Conservation (phyloP, 1,140 invertebrate species). For the Eumaeus atala region DNA sequence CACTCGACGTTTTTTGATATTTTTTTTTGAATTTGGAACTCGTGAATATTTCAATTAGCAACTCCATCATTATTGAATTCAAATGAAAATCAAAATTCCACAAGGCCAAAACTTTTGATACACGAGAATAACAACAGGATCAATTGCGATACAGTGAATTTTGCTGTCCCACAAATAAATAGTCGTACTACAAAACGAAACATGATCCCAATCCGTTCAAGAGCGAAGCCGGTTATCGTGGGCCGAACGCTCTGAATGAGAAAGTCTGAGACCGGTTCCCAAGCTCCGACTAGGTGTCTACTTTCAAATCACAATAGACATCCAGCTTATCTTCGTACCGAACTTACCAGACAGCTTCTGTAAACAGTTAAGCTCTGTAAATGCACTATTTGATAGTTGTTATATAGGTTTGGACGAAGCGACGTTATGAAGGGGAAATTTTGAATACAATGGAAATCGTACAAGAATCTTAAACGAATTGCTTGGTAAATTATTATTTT, state of each 20-base stretch:
- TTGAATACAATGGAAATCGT: neutral
- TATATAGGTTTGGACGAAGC: constrained; percentile 15
- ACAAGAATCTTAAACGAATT: too few relatives aligned
- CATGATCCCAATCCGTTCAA: constrained; percentile 21
- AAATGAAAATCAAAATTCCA: too few relatives aligned
- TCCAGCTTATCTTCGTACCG: constrained; percentile 43
- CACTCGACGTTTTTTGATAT: too few relatives aligned
- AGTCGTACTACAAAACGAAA: constrained; percentile 17
- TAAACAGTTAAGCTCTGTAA: constrained; percentile 25
- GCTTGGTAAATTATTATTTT: too few relatives aligned
- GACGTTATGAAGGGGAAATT: constrained; percentile 9
- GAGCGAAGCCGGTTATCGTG: constrained; percentile 29
- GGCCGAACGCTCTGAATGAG: constrained; percentile 53
- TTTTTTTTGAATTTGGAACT: too few relatives aligned
- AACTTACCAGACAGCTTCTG: constrained; percentile 43
- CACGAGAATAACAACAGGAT: constrained; percentile 21
- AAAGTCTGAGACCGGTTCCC: constrained; percentile 65
- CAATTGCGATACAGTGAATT: neutral
- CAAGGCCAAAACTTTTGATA: neutral
- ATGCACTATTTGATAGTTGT: constrained; percentile 24
- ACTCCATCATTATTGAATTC: too few relatives aligned
- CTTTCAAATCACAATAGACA: constrained; percentile 70
- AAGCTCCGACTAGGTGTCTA: constrained; percentile 51
- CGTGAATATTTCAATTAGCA: too few relatives aligned
- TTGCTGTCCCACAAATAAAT: constrained; percentile 9